Evolutionary conservation across 2,888 invertebrate genomes (phyloP).

Genomic region (Glaucopsyche alexis): DNA sequence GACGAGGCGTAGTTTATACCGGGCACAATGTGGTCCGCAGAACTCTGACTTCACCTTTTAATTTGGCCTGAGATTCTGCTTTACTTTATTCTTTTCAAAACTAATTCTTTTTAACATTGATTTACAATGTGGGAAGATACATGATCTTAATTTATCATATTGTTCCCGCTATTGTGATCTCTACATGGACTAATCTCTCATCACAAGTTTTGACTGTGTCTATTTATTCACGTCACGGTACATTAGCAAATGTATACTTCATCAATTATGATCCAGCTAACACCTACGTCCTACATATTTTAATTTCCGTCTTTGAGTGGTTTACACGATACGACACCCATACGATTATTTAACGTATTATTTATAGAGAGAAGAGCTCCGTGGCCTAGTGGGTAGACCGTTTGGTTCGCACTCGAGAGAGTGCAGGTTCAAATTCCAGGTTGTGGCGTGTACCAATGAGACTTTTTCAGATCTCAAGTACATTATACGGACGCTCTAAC

Average conservation of each 20-base stretch:
- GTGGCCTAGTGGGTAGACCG: too few species aligned
- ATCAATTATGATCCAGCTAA: constrained; percentile 4
- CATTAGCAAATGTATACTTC: not conserved
- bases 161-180: constrained; percentile 3
- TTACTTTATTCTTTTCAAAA: not conserved
- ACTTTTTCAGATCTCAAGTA: too few species aligned
- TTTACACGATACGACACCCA: not conserved
- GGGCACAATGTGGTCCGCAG: too few species aligned
- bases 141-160: not conserved
- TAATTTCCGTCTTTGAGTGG: constrained; percentile 1
- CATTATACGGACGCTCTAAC: too few species aligned
- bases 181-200: constrained; percentile 16
- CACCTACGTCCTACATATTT: not conserved
- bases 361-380: too few species aligned
- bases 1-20: too few species aligned
- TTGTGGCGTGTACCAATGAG: too few species aligned
- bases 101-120: not conserved
- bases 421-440: too few species aligned
- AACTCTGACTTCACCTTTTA: too few species aligned
- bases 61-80: too few species aligned
- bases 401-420: too few species aligned
- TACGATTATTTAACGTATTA: not conserved
- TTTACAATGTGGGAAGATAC: not conserved
- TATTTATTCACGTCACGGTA: constrained; percentile 5
- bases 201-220: constrained; percentile 3